These are phyloP conservation scores for Dipus sagitta DNA, from an alignment of 2,797 vertebrate species.

Conservation along the genomic window DNA sequence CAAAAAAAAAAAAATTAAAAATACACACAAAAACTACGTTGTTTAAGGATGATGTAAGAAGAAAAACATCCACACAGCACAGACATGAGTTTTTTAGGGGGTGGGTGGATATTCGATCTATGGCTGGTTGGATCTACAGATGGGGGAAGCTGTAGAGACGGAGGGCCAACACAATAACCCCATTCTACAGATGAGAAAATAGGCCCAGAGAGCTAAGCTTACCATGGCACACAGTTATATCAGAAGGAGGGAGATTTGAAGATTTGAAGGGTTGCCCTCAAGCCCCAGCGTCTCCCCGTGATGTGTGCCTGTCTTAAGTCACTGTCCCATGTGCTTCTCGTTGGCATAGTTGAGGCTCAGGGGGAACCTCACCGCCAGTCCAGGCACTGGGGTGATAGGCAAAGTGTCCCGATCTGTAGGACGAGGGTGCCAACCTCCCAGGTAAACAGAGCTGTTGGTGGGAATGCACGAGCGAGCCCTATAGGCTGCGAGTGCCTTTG, in stretches of 20 bases:
- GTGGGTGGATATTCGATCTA: neutral
- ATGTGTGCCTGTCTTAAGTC: neutral
- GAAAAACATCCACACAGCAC: neutral
- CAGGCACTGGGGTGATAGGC: neutral
- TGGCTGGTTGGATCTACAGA: neutral
- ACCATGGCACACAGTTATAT: neutral
- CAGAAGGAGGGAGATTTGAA: neutral
- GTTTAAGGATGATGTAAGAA: neutral
- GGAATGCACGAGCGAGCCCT: neutral
- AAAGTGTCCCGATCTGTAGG: neutral
- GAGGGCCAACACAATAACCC: neutral
- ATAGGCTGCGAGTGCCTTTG: neutral
- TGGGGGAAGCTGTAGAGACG: neutral
- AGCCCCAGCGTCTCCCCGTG: neutral
- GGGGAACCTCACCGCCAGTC: neutral
- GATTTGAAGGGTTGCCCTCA: neutral
- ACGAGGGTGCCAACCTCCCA: neutral
- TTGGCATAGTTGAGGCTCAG: accelerated
- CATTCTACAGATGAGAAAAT: neutral
- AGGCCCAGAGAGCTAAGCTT: neutral
- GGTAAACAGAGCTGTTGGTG: neutral
- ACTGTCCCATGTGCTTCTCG: neutral
- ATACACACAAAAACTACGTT: too few species aligned
- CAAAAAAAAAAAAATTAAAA: too few species aligned
- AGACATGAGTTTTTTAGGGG: neutral